A percentile compares a stretch with the other conserved stretches of the same genome.
Conservation (phyloP, 2,888 invertebrate genomes). For the Perizoma flavofasciatum region DNA sequence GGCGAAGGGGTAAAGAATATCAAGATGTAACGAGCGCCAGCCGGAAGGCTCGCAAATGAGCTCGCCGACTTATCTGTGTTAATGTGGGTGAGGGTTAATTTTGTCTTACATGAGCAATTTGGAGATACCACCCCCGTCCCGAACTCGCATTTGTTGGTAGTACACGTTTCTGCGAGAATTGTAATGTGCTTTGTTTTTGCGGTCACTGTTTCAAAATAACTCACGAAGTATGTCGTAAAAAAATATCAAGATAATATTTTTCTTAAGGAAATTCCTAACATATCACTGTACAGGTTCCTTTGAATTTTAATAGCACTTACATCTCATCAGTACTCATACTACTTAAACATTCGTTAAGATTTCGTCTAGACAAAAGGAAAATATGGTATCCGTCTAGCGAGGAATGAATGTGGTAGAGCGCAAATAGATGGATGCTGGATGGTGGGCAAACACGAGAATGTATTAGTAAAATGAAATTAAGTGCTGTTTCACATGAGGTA, state of each 20-base stretch:
- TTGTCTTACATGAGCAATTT: slow-evolving; percentile 82
- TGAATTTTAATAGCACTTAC: slow-evolving; percentile 33
- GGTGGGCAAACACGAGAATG: slow-evolving; percentile 71
- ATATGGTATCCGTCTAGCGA: slow-evolving; percentile 73
- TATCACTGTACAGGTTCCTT: slow-evolving; percentile 6
- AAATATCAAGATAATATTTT: no score
- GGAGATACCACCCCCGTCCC: slow-evolving; percentile 70
- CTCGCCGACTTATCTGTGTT: slow-evolving; percentile 82
- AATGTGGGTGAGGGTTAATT: slow-evolving; percentile 83
- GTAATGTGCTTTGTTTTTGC: slow-evolving; percentile 45
- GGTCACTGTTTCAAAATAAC: slow-evolving; percentile 17
- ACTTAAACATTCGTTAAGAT: slow-evolving; percentile 81
- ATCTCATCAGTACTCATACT: slow-evolving; percentile 48
- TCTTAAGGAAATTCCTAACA: not conserved
- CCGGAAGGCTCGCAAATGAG: slow-evolving; percentile 84
- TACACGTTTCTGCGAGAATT: slow-evolving; percentile 44
- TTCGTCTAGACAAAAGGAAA: slow-evolving; percentile 84
- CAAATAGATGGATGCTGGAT: slow-evolving; percentile 46
- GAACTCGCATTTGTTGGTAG: slow-evolving; percentile 66
- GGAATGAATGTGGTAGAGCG: slow-evolving; percentile 64
- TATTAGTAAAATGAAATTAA: slow-evolving; percentile 81
- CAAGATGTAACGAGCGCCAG: slow-evolving; percentile 81
- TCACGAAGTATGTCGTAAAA: not conserved
- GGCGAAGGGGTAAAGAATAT: slow-evolving; percentile 83
- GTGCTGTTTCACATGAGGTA: slow-evolving; percentile 30